Percentiles rank a stretch among this genome's conserved stretches.
Evolutionary conservation across 2,113 vertebrate species (phyloP).

Genomic region (Pipra filicauda): DNA sequence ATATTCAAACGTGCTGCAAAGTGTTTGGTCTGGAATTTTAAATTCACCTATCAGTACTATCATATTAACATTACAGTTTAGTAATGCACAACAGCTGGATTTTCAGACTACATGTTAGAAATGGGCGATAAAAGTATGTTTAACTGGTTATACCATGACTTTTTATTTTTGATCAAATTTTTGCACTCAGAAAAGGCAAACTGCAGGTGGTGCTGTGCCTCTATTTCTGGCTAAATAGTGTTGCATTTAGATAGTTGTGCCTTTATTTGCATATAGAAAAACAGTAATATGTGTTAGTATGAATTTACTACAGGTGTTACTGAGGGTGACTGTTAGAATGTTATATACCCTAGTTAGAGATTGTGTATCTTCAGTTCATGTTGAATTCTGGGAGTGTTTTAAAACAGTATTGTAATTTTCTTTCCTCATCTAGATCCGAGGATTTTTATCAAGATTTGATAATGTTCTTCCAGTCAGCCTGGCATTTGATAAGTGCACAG

Average conservation of each 20-base stretch:
- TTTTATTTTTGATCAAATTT: background rate
- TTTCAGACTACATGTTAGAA: background rate
- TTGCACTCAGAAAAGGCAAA: background rate
- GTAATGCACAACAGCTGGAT: background rate
- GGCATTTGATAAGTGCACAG: constrained; percentile 98
- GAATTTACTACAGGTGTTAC: background rate
- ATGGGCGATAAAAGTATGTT: background rate
- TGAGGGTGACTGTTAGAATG: background rate
- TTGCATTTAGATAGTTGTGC: background rate
- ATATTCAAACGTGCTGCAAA: background rate
- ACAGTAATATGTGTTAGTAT: background rate
- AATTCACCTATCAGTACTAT: background rate
- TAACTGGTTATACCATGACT: background rate
- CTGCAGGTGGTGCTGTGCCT: constrained; percentile 72
- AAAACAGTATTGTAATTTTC: background rate
- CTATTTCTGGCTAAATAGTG: background rate
- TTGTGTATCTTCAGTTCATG: background rate
- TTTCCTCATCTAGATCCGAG: constrained; percentile 84
- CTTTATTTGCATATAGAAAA: background rate
- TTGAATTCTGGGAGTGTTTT: background rate
- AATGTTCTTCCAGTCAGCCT: constrained; percentile 97
- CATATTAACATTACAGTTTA: background rate
- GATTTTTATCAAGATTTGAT: constrained; percentile 96
- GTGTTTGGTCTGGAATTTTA: background rate
- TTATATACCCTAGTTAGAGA: background rate